phyloP scores from a whole-genome alignment of 2,797 vertebrate species.

The Silurus aristotelis region DNA sequence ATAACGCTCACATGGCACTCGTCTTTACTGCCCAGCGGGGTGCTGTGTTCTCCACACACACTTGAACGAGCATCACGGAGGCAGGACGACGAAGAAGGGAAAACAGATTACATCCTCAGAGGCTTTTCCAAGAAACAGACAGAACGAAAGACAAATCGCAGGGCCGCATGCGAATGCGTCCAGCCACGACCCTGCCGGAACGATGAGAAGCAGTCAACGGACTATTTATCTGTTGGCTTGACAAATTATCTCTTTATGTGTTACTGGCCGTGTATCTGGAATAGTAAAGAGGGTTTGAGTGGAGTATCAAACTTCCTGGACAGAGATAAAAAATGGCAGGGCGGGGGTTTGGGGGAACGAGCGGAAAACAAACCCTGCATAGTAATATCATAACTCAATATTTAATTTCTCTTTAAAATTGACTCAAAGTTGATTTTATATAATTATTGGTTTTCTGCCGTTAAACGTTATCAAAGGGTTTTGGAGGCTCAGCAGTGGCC shows the following conservation, averaged over 20 bases:
- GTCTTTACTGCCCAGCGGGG: conserved; percentile 58
- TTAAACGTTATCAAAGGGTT: conserved; percentile 15
- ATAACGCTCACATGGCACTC: conserved; percentile 59
- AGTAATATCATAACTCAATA: background rate
- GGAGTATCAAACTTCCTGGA: background rate
- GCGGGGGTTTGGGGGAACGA: no score
- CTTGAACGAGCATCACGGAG: conserved; percentile 55
- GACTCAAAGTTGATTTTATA: conserved; percentile 18
- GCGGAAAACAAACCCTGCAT: background rate
- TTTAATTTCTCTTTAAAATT: conserved; percentile 5
- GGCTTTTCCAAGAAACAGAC: conserved; percentile 18
- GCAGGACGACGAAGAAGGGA: conserved; percentile 43
- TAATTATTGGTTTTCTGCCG: conserved; percentile 2
- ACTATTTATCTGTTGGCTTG: conserved; percentile 1
- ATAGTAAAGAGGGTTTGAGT: background rate
- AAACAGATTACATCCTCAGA: conserved; percentile 35
- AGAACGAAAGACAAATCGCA: conserved; percentile 22
- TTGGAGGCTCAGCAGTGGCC: conserved; percentile 25
- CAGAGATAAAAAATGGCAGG: background rate
- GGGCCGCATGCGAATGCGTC: background rate
- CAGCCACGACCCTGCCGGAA: background rate
- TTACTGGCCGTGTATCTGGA: background rate
- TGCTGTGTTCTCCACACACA: conserved; percentile 61
- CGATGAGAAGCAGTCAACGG: background rate
- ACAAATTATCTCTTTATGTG: conserved; percentile 5